phyloP scores from a whole-genome alignment of 2,113 vertebrate genomes.

The Hydropotes inermis region DNA sequence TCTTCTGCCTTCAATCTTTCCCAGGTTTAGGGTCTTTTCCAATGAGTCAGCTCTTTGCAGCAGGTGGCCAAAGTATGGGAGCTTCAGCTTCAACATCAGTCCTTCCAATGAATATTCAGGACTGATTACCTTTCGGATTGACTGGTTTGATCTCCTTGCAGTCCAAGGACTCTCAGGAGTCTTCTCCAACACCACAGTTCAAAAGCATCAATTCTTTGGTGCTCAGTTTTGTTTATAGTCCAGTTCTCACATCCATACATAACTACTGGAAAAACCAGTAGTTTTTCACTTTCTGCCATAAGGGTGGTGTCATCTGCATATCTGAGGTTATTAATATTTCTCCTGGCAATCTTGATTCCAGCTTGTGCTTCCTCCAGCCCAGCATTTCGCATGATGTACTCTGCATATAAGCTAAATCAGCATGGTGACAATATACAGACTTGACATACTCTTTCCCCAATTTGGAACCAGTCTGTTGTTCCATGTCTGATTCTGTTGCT shows the following conservation, averaged over 20 bases:
- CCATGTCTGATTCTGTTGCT: not conserved
- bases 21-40: not conserved
- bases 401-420: not conserved
- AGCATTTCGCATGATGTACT: not conserved
- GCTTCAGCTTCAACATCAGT: not conserved
- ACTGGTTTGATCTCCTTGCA: not conserved
- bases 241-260: not conserved
- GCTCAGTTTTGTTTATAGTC: not conserved
- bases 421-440: not conserved
- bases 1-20: not conserved
- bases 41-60: accelerated
- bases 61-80: not conserved
- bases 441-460: not conserved
- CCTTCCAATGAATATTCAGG: not conserved
- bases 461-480: not conserved
- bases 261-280: not conserved
- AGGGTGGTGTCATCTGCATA: not conserved
- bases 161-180: not conserved
- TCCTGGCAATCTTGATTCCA: not conserved
- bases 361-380: not conserved
- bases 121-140: not conserved
- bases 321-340: not conserved
- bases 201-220: not conserved
- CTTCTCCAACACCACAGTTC: not conserved
- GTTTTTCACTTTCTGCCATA: not conserved